Conservation (phyloP, 2,888 invertebrate genomes). For the Melinopterus prodromus region DNA sequence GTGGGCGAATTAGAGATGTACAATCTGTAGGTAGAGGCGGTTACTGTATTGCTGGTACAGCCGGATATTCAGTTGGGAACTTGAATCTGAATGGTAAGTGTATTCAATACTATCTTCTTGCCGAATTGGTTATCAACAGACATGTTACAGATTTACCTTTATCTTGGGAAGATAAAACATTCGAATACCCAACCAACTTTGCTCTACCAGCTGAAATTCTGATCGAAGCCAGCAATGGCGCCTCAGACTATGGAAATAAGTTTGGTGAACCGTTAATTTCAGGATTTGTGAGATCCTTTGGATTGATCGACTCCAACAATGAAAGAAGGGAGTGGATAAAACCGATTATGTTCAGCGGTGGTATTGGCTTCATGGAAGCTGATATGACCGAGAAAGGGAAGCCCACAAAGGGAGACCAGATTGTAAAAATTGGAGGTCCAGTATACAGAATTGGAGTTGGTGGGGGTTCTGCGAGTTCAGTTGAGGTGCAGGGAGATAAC, state of each 20-base stretch:
- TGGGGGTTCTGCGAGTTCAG: slow-evolving; percentile 97
- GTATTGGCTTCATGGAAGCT: slow-evolving; percentile 90
- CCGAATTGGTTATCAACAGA: not conserved
- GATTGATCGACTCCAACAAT: slow-evolving; percentile 69
- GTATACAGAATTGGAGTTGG: slow-evolving; percentile 98
- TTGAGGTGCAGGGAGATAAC: slow-evolving; percentile 91
- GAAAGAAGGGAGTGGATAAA: slow-evolving; percentile 92
- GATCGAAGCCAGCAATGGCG: slow-evolving; percentile 96
- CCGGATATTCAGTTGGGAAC: slow-evolving; percentile 96
- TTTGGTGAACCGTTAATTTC: slow-evolving; percentile 95
- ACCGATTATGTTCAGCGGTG: slow-evolving; percentile 99
- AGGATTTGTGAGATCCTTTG: slow-evolving; percentile 93
- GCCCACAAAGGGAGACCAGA: slow-evolving; percentile 84
- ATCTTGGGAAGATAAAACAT: slow-evolving; percentile 84
- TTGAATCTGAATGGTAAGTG: slow-evolving; percentile 83
- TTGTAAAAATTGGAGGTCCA: slow-evolving; percentile 96
- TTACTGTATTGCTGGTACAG: slow-evolving; percentile 93
- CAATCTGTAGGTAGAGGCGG: slow-evolving; percentile 96
- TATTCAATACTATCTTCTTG: not conserved
- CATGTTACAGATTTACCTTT: slow-evolving; percentile 73
- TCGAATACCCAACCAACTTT: slow-evolving; percentile 87
- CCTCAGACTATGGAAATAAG: slow-evolving; percentile 99
- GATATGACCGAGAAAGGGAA: slow-evolving; percentile 79
- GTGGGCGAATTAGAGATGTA: slow-evolving; percentile 93
- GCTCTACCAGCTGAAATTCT: slow-evolving; percentile 89